These are phyloP conservation scores for Zosterops borbonicus DNA, from an alignment of 2,113 vertebrate genomes.

Conservation along the genomic window DNA sequence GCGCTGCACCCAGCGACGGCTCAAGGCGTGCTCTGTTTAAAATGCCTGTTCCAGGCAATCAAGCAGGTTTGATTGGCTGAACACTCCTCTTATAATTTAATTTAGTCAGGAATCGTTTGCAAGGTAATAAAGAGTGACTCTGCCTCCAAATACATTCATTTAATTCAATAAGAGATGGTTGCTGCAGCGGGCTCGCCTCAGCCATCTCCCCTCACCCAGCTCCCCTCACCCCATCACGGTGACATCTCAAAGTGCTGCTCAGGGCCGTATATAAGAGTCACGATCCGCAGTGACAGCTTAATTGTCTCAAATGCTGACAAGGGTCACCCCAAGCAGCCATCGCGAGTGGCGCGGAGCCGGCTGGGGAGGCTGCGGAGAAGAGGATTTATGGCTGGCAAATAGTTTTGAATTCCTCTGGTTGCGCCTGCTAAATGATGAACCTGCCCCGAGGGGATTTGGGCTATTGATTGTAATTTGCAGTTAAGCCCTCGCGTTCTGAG, in stretches of 20 bases:
- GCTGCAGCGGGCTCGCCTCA: background rate
- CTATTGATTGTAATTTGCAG: constrained; percentile 67
- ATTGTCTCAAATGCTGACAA: constrained; percentile 28
- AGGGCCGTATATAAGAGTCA: constrained; percentile 16
- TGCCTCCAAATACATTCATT: constrained; percentile 53
- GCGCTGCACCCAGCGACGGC: background rate
- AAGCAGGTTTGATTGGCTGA: constrained; percentile 51
- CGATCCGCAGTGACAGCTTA: constrained; percentile 46
- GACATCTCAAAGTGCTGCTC: constrained; percentile 35
- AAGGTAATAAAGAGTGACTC: constrained; percentile 59
- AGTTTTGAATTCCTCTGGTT: constrained; percentile 49
- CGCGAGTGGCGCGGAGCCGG: background rate
- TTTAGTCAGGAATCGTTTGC: constrained; percentile 58
- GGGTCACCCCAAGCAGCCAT: constrained; percentile 47
- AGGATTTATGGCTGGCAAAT: constrained; percentile 51
- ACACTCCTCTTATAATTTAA: constrained; percentile 55
- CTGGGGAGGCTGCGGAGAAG: background rate
- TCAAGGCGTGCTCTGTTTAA: background rate
- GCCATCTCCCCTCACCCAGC: constrained; percentile 24
- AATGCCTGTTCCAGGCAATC: constrained; percentile 58
- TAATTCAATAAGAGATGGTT: constrained; percentile 58
- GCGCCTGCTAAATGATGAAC: constrained; percentile 44
- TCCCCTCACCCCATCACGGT: background rate
- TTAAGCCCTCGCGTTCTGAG: constrained; percentile 47
- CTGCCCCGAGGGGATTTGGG: constrained; percentile 10